Base-by-base conservation (phyloP, 1,140 invertebrate genomes). In the Drosophila arawakana region DNA sequence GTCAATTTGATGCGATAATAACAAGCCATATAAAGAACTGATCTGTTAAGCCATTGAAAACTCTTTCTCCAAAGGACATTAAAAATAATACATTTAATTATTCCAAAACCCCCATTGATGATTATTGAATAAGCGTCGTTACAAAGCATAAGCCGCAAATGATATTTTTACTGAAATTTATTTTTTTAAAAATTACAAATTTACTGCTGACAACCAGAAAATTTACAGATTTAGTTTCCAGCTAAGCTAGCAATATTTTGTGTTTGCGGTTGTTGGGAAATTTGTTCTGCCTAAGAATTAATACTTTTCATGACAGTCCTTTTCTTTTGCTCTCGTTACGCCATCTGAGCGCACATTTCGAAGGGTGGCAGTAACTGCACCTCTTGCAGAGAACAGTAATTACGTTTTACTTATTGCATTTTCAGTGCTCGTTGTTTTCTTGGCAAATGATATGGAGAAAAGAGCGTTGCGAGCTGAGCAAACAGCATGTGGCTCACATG, bases 391-490 rank as follows among this genome's bases (percentile, higher is more conserved):
- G 69, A 68, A 50, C 57, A 79, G 76, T 80, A 88, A 86, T 86
- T 83, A 88, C 83, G 59, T 83, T 88, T 88, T 80, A 80, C 82
- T 88, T 85, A 85, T 85, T 85, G 81, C 81, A 81, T 81, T 81
- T 6, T 80, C 15, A 47, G 76, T 72, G 39, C 58, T 52, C 55
- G 25, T 30, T 72, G 46, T 65, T 81, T 78, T 81, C 68, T 86
- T 60, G 76, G 72, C 65, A 80, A 76, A 76, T 61, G 79, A 88
- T 88, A 76, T 59, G 65, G 74, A 25, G 43, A 66, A 52, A 44
- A 46, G 30, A 62, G 43, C 41, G 69, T 34, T 54, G 52, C 60
- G 66, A 71, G 61, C 50, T 47, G 59, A 60, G 37, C 60, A 65
- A 60, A 59, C 66, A 83, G 80, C 80, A 88, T 83, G 70, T 83